Conservation (phyloP, 2,113 vertebrate species). For the Urocitellus parryii region DNA sequence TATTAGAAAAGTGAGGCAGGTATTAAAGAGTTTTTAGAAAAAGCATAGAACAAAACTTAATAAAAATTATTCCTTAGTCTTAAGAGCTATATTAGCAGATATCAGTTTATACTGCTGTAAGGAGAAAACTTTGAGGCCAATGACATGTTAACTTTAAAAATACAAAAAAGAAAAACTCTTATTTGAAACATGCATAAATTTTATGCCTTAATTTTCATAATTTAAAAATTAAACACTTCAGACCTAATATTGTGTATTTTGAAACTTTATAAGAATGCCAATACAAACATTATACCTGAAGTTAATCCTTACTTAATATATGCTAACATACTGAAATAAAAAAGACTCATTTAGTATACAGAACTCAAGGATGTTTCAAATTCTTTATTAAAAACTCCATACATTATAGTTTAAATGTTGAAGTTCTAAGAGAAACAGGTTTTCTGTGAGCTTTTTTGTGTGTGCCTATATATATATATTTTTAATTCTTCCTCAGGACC, state of each 20-base stretch:
- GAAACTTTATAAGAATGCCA: constrained; percentile 21
- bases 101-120: neutral
- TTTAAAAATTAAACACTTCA: constrained; percentile 30
- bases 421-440: neutral
- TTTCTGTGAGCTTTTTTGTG: constrained; percentile 8
- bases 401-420: constrained; percentile 21
- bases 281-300: constrained; percentile 49
- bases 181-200: constrained; percentile 22
- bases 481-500: neutral
- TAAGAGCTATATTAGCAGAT: neutral
- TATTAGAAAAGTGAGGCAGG: constrained; percentile 1
- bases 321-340: constrained; percentile 1
- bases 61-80: neutral
- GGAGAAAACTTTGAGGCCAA: neutral
- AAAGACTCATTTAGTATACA: neutral
- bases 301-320: constrained; percentile 22
- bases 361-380: constrained; percentile 27
- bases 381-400: neutral
- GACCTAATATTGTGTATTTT: neutral
- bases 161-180: constrained; percentile 42
- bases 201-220: constrained; percentile 50
- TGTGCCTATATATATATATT: constrained; percentile 48
- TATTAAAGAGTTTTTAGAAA: neutral
- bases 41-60: constrained; percentile 12
- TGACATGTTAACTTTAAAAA: constrained; percentile 11